Evolutionary conservation across 2,888 invertebrate species (phyloP).

Genomic region (Helicoverpa assulta): DNA sequence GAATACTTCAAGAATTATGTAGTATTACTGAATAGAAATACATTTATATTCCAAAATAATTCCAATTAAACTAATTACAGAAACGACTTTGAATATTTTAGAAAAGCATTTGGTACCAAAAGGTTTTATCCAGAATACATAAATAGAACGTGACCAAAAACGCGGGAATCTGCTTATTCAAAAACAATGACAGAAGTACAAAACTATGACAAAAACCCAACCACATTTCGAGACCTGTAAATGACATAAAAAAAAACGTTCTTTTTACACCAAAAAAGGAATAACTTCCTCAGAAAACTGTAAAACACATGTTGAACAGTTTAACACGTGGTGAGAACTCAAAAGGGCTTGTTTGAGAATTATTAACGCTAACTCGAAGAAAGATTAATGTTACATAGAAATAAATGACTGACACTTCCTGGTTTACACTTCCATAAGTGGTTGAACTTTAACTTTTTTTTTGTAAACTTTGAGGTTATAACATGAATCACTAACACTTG

Average conservation of each 20-base stretch:
- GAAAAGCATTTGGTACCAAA: no score
- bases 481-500: neutral
- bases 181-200: no score
- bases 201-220: neutral
- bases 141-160: no score
- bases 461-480: conserved; percentile 16
- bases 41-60: no score
- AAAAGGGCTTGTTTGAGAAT: conserved; percentile 36
- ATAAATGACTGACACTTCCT: conserved; percentile 60
- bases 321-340: conserved; percentile 52
- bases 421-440: conserved; percentile 55
- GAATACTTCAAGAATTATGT: neutral
- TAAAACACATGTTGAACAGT: conserved; percentile 41
- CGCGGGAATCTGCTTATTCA: no score
- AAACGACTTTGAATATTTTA: no score
- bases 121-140: no score
- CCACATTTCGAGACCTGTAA: neutral
- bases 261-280: conserved; percentile 23
- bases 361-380: conserved; percentile 51
- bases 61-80: no score
- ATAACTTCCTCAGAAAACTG: conserved; percentile 24
- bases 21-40: neutral
- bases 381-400: conserved; percentile 60
- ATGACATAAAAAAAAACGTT: neutral
- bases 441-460: conserved; percentile 6